Conservation (phyloP, 1,140 invertebrate species). For the Zaprionus davidi region DNA sequence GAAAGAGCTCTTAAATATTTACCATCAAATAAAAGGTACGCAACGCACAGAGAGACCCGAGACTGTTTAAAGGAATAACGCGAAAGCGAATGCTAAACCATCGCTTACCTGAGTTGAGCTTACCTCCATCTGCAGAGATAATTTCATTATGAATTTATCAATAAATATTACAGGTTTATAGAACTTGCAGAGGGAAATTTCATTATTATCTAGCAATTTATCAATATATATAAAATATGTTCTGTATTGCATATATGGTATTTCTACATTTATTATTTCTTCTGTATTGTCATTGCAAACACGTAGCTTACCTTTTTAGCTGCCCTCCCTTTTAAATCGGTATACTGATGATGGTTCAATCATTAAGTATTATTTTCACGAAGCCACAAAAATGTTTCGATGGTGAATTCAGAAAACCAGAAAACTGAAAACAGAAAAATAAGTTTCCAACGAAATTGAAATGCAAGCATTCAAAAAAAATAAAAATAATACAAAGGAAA, state of each 20-base stretch:
- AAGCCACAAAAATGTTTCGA: constrained; percentile 18
- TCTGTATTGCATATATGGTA: background rate
- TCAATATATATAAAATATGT: background rate
- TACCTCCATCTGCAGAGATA: no score
- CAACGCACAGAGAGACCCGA: background rate
- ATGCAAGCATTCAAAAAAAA: constrained; percentile 40
- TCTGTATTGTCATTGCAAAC: constrained; percentile 6
- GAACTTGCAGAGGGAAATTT: background rate
- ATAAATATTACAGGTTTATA: background rate
- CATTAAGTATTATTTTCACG: constrained; percentile 43
- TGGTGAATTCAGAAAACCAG: constrained; percentile 15
- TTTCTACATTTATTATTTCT: background rate
- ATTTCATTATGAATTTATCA: no score
- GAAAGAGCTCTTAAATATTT: constrained; percentile 62
- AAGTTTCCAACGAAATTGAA: constrained; percentile 61
- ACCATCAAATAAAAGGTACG: constrained; percentile 36
- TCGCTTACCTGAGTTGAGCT: no score
- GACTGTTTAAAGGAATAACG: no score
- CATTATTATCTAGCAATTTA: background rate
- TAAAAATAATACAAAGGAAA: constrained; percentile 12
- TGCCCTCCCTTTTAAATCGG: constrained; percentile 9
- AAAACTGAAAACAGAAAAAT: constrained; percentile 4
- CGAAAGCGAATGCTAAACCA: no score
- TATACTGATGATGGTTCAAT: background rate
- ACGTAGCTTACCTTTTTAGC: constrained; percentile 15